These are phyloP conservation scores for Spicauda simplicius DNA, from an alignment of 2,888 invertebrate genomes.

Conservation along the genomic window DNA sequence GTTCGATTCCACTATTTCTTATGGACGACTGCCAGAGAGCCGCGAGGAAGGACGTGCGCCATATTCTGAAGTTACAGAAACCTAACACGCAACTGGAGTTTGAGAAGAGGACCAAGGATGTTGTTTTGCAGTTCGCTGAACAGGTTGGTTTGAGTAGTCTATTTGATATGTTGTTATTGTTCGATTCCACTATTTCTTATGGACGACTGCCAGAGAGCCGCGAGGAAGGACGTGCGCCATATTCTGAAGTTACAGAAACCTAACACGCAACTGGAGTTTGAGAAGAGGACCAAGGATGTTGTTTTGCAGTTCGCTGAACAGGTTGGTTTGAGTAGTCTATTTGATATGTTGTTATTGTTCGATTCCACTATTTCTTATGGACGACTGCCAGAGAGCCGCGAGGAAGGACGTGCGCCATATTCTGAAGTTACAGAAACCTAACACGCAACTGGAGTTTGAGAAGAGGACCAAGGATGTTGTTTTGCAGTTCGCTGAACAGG, in stretches of 20 bases:
- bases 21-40: slow-evolving; percentile 94
- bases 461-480: slow-evolving; percentile 94
- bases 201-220: too few relatives aligned
- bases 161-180: too few relatives aligned
- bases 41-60: slow-evolving; percentile 94
- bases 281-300: slow-evolving; percentile 93
- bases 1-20: too few relatives aligned
- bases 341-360: too few relatives aligned
- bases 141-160: slow-evolving; percentile 81
- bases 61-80: slow-evolving; percentile 95
- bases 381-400: too few relatives aligned
- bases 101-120: slow-evolving; percentile 94
- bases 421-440: slow-evolving; percentile 99
- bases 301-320: slow-evolving; percentile 96
- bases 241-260: slow-evolving; percentile 99
- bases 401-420: too few relatives aligned
- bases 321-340: too few relatives aligned
- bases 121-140: slow-evolving; percentile 97
- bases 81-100: slow-evolving; percentile 96
- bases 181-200: too few relatives aligned
- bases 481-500: slow-evolving; percentile 96
- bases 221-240: too few relatives aligned
- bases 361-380: too few relatives aligned
- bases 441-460: slow-evolving; percentile 97
- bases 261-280: slow-evolving; percentile 97